phyloP scores from a whole-genome alignment of 1,140 invertebrate species.

The Drosophila bocqueti region DNA sequence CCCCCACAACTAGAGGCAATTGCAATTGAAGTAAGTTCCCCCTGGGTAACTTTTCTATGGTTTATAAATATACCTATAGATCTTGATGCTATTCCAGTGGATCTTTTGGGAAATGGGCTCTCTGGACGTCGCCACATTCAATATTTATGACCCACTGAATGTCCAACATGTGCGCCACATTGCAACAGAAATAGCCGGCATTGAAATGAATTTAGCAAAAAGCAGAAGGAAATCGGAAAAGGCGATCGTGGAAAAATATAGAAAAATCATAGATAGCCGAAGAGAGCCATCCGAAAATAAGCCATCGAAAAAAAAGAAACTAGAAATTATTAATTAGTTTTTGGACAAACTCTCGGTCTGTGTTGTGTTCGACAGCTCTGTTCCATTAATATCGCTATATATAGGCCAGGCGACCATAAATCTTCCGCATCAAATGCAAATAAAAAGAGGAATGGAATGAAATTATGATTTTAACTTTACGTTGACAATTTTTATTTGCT shows the following conservation, averaged over 20 bases:
- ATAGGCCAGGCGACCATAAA: constrained; percentile 32
- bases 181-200: constrained; percentile 70
- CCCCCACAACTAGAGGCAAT: constrained; percentile 41
- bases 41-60: background rate
- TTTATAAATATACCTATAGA: background rate
- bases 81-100: constrained; percentile 12
- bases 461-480: constrained; percentile 25
- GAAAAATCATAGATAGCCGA: constrained; percentile 11
- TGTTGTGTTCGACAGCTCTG: constrained; percentile 53
- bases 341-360: constrained; percentile 65
- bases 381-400: constrained; percentile 48
- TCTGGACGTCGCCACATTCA: constrained; percentile 23
- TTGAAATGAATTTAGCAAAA: constrained; percentile 67
- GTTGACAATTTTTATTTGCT: constrained; percentile 54
- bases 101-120: constrained; percentile 9
- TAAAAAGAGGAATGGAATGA: constrained; percentile 20
- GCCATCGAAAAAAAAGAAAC: constrained; percentile 24
- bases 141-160: constrained; percentile 57
- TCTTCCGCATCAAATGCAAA: constrained; percentile 43
- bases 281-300: constrained; percentile 60
- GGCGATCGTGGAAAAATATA: constrained; percentile 22
- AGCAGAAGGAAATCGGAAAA: constrained; percentile 26
- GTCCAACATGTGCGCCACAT: constrained; percentile 52
- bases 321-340: constrained; percentile 70
- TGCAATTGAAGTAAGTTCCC: constrained; percentile 57